These are phyloP conservation scores for Poeciliopsis turrubarensis DNA, from an alignment of 2,113 vertebrate genomes.

Conservation along the genomic window DNA sequence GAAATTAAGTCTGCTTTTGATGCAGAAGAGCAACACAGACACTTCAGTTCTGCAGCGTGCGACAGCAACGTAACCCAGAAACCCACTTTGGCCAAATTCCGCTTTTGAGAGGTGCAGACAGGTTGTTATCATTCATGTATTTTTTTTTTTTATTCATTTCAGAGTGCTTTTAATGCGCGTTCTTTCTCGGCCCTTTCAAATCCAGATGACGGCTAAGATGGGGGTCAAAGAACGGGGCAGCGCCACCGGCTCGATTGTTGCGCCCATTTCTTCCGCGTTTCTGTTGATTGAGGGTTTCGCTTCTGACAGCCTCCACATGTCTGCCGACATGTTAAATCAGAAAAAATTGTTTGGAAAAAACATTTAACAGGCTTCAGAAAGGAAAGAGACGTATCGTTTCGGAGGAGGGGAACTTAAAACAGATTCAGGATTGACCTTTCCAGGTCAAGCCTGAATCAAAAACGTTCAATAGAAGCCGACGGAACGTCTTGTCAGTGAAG, in stretches of 20 bases:
- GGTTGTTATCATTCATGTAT: not conserved
- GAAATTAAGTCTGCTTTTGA: not conserved
- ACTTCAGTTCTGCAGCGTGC: not conserved
- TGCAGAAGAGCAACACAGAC: constrained; percentile 4
- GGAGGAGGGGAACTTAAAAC: not conserved
- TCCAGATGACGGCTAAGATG: constrained; percentile 57
- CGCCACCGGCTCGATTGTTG: constrained; percentile 44
- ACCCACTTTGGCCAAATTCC: constrained; percentile 60
- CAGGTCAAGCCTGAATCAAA: constrained; percentile 2
- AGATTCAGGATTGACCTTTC: not conserved
- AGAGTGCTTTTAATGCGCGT: constrained; percentile 36
- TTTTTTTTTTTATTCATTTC: constrained; percentile 9
- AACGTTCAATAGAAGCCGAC: not conserved
- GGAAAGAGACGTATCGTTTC: constrained; percentile 19
- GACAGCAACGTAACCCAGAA: constrained; percentile 57
- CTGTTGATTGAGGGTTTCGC: constrained; percentile 63
- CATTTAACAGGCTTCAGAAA: constrained; percentile 31
- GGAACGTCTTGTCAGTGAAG: constrained; percentile 2
- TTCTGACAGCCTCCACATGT: constrained; percentile 67
- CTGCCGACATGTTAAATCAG: constrained; percentile 21
- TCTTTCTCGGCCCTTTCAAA: constrained; percentile 10
- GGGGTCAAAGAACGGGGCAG: constrained; percentile 60
- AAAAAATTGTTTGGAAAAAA: not conserved
- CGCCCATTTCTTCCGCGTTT: constrained; percentile 45
- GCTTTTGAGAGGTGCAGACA: constrained; percentile 39